Percentiles rank a stretch among this genome's conserved stretches.
phyloP scores from a whole-genome alignment of 2,113 vertebrate genomes.

The Pterocles orientalis region DNA sequence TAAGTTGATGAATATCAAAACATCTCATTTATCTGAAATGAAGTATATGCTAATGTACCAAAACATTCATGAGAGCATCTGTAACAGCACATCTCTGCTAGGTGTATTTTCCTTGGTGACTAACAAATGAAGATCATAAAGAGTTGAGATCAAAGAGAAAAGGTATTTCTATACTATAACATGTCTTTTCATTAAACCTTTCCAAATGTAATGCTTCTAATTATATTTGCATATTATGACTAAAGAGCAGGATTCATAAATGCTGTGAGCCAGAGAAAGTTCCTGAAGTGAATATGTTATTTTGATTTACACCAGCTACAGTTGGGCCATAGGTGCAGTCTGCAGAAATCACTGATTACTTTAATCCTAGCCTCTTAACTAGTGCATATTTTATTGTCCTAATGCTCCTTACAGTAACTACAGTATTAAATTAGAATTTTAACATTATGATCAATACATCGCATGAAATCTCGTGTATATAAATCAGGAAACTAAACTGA shows the following conservation, averaged over 20 bases:
- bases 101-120: slow-evolving; percentile 19
- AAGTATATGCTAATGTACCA: neutral
- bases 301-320: slow-evolving; percentile 21
- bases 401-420: slow-evolving; percentile 69
- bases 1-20: neutral
- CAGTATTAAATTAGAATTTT: slow-evolving; percentile 64
- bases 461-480: slow-evolving; percentile 55
- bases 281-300: neutral
- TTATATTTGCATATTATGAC: slow-evolving; percentile 8
- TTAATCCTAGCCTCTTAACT: slow-evolving; percentile 46
- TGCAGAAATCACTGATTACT: slow-evolving; percentile 55
- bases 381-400: slow-evolving; percentile 57
- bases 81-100: neutral
- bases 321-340: neutral
- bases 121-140: neutral
- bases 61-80: neutral
- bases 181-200: neutral
- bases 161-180: neutral
- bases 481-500: slow-evolving; percentile 65
- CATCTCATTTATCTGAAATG: neutral
- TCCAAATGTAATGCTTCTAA: slow-evolving; percentile 18
- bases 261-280: neutral
- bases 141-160: slow-evolving; percentile 9
- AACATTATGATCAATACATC: slow-evolving; percentile 49
- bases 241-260: neutral